Evolutionary conservation across 2,797 vertebrate genomes (phyloP), one percentile per base, ranked within the genome.

Genomic region (Gymnoscopelus microlampas): DNA sequence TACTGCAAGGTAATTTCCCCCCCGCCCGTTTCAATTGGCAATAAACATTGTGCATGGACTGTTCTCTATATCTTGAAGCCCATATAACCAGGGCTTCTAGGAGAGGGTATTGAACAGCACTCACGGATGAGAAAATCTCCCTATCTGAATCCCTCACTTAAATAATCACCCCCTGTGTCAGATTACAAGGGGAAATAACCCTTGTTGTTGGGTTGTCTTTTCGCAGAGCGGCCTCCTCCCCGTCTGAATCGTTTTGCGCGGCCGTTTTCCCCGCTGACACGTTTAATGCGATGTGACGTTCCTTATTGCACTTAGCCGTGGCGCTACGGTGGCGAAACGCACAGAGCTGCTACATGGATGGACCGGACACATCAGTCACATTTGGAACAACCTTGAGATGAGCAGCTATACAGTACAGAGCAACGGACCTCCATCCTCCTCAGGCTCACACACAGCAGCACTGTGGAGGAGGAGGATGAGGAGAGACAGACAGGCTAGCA

Each of bases 311-410:
- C 81, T 80, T 77, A 67, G 74, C 74, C 23, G 70, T 50, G 26
- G 71, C 58, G 74, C 80, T 48, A 24, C 70, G 60, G 74, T 79
- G 73, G 75, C 71, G 80, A 72, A 79, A 79, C 78, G 85, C 86
- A 88, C 83, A 78, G 85, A 89, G 86, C 84, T 76, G 66, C 35
- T 4, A 6, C 7, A 39, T 71, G 56, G 8, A 26, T 35, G 67
- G 79, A 79, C 79, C 66, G 71, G 64, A 70, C 68, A 81, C 86
- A 88, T 91, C 90, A 78, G 82, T 92, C 89, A 88, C 85, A 88
- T 92, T 90, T 88, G 87, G 88, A 87, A 85, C 85, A 91, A 91
- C 87, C 90, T 90, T 89, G 88, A 87, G 88, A 88, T 79, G 67
- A 85, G 88, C 73, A 76, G 86, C 77, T 49, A 63, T n/a, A n/a